phyloP scores from a whole-genome alignment of 2,888 invertebrate species.

The Abrostola tripartita region DNA sequence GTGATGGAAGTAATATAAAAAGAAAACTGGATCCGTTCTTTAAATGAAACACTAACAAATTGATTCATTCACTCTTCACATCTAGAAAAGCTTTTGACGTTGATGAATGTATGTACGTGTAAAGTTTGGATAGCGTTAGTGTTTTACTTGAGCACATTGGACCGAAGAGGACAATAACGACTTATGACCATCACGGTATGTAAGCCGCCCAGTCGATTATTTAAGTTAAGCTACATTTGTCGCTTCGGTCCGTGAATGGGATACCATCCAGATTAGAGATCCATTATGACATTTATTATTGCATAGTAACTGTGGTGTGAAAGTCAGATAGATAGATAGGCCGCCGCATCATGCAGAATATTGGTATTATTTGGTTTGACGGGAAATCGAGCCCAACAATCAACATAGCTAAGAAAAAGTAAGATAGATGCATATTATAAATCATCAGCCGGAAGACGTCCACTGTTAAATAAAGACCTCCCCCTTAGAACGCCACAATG shows the following conservation, averaged over 20 bases:
- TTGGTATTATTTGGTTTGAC: background rate
- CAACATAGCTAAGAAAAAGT: background rate
- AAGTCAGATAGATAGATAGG: background rate
- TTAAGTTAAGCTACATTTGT: background rate
- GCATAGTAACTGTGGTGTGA: background rate
- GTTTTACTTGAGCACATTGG: conserved; percentile 1
- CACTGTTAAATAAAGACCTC: no score
- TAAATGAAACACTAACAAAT: conserved; percentile 32
- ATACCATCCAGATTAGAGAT: background rate
- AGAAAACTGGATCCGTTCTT: conserved; percentile 16
- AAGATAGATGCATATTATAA: no score
- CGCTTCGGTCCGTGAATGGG: background rate
- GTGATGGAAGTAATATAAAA: conserved; percentile 20
- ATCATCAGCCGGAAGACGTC: no score
- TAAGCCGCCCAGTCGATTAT: background rate
- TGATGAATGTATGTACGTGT: conserved; percentile 26
- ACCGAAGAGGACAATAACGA: background rate
- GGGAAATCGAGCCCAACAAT: background rate
- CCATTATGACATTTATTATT: no score
- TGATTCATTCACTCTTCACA: conserved; percentile 36
- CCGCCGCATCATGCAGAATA: background rate
- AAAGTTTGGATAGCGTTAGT: conserved; percentile 1
- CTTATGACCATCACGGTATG: background rate
- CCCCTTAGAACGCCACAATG: no score
- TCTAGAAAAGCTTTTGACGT: conserved; percentile 44